Evolutionary conservation across 2,888 invertebrate species (phyloP), one percentile per base, ranked within the genome.

Genomic region (Psylliodes chrysocephalus): DNA sequence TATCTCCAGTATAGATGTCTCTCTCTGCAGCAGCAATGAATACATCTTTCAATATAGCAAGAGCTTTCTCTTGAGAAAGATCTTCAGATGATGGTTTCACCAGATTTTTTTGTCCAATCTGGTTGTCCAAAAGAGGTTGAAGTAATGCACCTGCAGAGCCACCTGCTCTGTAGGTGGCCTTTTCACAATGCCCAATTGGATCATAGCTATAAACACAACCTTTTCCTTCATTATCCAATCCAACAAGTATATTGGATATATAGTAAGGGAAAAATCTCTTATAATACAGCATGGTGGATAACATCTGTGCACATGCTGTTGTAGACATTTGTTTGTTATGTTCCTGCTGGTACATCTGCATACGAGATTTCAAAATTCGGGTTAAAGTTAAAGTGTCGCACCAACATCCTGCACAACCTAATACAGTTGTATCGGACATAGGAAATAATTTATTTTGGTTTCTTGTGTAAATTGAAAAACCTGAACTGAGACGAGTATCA

Each of bases 241-340:
- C 99, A 53, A 94, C 98, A 57, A 99, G 84, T 47, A 98, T 89
- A 79, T 97, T 98, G 22, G 95, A 94, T 17, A 98, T 92, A 79
- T 98, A 99, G 82, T 98, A 98, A 0, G 99, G 99, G 83, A 99
- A 99, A 84, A 99, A 99, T 60, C 99, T 89, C 76, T 95, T 94
- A 81, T 96, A 93, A 81, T 99, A 99, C 73, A 99, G 86, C 86
- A 96, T 91, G 2, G 95, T 96, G 0, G 98, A 94, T 12, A 99
- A 84, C 93, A 99, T 93, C 83, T 98, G 97, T 1, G 98, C 96
- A 2, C 94, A 89, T 1, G 98, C 97, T 55, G 92, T 90, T 0
- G 98, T 95, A 0, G 92, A 87, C 94, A 98, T 98, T 1, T 88
- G 86, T 82, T 94, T 95, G 78, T 95, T 91, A 83, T 98, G 98